A percentile compares a stretch with the other conserved stretches of the same genome.
phyloP scores from a whole-genome alignment of 2,113 vertebrate genomes.

The Cairina moschata region DNA sequence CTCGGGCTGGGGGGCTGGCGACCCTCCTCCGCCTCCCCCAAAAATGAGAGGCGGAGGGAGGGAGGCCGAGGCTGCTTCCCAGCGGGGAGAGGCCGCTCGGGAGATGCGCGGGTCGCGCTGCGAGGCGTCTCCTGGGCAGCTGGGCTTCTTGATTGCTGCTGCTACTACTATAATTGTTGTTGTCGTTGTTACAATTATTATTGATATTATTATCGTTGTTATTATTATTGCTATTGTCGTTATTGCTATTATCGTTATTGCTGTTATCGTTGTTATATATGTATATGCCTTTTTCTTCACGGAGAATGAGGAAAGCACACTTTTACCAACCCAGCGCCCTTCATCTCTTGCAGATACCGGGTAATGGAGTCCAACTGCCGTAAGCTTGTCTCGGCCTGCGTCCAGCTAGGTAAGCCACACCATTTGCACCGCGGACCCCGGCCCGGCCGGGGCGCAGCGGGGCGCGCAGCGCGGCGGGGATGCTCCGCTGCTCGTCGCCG shows the following conservation, averaged over 20 bases:
- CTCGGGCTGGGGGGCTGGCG: neutral
- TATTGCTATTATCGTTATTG: too few relatives aligned
- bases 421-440: neutral
- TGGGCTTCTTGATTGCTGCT: neutral
- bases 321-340: neutral
- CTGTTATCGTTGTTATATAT: neutral
- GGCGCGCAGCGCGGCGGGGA: neutral
- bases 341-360: slow-evolving; percentile 74
- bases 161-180: too few relatives aligned
- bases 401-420: slow-evolving; percentile 91
- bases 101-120: neutral
- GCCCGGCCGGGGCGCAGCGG: neutral
- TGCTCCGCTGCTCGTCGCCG: too few relatives aligned
- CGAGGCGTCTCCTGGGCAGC: neutral
- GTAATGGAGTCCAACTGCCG: slow-evolving; percentile 96
- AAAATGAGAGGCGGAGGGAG: neutral
- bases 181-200: too few relatives aligned
- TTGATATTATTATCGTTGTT: too few relatives aligned
- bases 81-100: fast-evolving
- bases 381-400: slow-evolving; percentile 94
- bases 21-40: neutral
- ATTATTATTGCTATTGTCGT: neutral
- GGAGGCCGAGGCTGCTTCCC: too few relatives aligned
- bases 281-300: neutral
- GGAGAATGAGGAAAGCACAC: neutral